phyloP scores from a whole-genome alignment of 2,113 vertebrate genomes.

The Ahaetulla prasina region DNA sequence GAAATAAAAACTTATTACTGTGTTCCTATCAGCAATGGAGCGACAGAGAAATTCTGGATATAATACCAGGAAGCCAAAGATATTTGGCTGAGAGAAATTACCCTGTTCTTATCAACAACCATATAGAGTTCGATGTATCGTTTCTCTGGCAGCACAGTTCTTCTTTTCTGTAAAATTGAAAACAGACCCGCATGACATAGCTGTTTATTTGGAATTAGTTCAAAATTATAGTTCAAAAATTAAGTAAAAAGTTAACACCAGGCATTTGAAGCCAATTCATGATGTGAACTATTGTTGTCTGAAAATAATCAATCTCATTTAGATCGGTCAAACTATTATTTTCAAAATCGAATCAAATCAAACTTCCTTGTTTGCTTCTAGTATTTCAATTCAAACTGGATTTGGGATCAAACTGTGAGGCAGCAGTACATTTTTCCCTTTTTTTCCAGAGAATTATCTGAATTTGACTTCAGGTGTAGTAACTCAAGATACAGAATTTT shows the following conservation, averaged over 20 bases:
- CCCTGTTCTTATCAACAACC: slow-evolving; percentile 81
- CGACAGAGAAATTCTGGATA: background rate
- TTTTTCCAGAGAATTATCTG: background rate
- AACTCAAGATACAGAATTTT: background rate
- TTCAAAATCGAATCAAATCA: background rate
- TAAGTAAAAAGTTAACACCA: background rate
- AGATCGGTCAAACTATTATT: background rate
- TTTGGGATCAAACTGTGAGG: background rate
- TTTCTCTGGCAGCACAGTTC: slow-evolving; percentile 72
- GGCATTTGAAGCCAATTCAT: background rate
- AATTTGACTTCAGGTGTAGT: background rate
- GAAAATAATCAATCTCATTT: background rate
- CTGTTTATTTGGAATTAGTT: background rate
- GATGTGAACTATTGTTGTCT: background rate
- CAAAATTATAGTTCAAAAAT: background rate
- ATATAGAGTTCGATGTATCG: slow-evolving; percentile 81
- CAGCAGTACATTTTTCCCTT: background rate
- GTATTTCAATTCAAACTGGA: background rate
- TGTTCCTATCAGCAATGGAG: background rate
- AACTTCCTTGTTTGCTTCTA: background rate
- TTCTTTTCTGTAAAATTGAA: slow-evolving; percentile 69
- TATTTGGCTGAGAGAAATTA: slow-evolving; percentile 40
- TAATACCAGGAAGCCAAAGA: background rate
- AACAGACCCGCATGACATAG: background rate
- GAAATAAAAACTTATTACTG: background rate